phyloP scores from a whole-genome alignment of 2,888 invertebrate genomes.

The Epiblema foenella region DNA sequence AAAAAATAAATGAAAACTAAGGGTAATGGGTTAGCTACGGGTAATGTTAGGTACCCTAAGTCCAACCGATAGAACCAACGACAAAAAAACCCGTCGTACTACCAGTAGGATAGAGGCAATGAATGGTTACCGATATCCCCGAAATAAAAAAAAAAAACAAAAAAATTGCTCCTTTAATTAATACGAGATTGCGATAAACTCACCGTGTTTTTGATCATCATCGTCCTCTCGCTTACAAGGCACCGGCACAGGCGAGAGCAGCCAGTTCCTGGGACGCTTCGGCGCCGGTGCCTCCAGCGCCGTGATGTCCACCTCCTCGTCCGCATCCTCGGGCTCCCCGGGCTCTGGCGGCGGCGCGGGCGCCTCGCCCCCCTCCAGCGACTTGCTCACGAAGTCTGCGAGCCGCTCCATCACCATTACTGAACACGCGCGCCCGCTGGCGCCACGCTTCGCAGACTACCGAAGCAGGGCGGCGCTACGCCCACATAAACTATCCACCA shows the following conservation, averaged over 20 bases:
- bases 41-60: too few species aligned
- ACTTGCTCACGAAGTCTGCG: slow-evolving; percentile 95
- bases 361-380: slow-evolving; percentile 88
- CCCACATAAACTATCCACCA: slow-evolving; percentile 59
- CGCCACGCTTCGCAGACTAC: slow-evolving; percentile 71
- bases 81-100: too few species aligned
- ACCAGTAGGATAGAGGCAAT: too few species aligned
- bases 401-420: slow-evolving; percentile 93
- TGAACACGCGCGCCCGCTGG: slow-evolving; percentile 75
- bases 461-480: slow-evolving; percentile 67
- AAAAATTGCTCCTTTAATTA: too few species aligned
- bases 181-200: slow-evolving; percentile 48
- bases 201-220: slow-evolving; percentile 77
- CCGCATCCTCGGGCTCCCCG: slow-evolving; percentile 71
- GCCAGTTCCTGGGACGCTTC: slow-evolving; percentile 78
- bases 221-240: slow-evolving; percentile 74
- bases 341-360: slow-evolving; percentile 80
- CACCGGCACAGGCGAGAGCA: slow-evolving; percentile 74
- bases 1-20: too few species aligned
- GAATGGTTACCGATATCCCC: too few species aligned
- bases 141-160: too few species aligned
- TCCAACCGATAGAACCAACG: too few species aligned
- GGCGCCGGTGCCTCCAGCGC: slow-evolving; percentile 74
- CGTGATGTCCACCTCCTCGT: slow-evolving; percentile 80
- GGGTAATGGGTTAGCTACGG: too few species aligned